These are phyloP conservation scores for Zosterops pallidus DNA, from an alignment of 2,113 vertebrate genomes.

Conservation along the genomic window DNA sequence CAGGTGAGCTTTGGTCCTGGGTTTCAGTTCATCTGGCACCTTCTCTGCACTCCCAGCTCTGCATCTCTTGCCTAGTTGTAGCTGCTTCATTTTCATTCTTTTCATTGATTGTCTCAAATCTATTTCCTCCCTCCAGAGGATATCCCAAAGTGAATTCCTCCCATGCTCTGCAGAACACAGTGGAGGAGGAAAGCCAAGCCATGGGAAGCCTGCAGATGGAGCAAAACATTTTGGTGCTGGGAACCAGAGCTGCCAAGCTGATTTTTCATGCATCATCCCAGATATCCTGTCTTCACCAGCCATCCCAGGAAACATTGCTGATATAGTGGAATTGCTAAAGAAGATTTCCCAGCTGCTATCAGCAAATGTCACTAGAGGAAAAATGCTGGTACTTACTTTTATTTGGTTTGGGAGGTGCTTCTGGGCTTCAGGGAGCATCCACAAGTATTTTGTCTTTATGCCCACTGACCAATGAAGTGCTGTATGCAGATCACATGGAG, in stretches of 20 bases:
- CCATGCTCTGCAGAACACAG: background rate
- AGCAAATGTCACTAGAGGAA: conserved; percentile 49
- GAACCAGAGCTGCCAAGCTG: conserved; percentile 36
- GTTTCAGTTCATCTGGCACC: background rate
- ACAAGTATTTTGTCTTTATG: background rate
- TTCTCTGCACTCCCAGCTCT: background rate
- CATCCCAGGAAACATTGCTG: conserved; percentile 73
- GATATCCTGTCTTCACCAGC: conserved; percentile 62
- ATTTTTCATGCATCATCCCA: conserved; percentile 67
- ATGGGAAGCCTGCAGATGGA: background rate
- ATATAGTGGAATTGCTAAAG: conserved; percentile 68
- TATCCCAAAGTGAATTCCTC: background rate
- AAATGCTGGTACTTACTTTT: conserved; percentile 70
- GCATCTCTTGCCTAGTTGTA: background rate
- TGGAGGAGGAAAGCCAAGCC: background rate
- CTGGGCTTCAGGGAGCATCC: background rate
- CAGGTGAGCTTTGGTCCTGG: background rate
- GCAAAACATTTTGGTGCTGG: background rate
- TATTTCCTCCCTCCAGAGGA: background rate
- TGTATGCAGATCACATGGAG: background rate
- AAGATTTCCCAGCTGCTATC: conserved; percentile 63
- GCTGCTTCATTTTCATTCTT: background rate
- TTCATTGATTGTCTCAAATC: background rate
- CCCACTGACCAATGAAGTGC: background rate
- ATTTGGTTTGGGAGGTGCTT: background rate